A percentile compares a stretch with the other conserved stretches of the same genome.
Conservation (phyloP, 2,113 vertebrate genomes). For the Balaeniceps rex region DNA sequence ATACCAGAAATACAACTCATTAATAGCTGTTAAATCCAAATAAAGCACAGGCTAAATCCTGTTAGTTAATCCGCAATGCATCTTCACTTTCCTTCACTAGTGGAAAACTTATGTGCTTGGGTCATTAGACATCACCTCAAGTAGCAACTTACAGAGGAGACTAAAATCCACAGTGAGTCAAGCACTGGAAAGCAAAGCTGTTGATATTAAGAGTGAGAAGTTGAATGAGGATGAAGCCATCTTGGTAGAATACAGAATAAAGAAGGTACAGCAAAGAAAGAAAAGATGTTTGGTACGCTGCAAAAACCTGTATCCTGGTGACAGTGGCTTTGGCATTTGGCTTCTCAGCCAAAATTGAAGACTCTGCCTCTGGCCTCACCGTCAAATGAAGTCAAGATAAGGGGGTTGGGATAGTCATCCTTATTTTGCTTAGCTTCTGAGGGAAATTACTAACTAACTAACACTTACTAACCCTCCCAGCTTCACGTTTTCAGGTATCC, state of each 20-base stretch:
- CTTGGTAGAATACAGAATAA: background rate
- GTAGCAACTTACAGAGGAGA: background rate
- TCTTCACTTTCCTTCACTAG: background rate
- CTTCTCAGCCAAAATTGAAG: background rate
- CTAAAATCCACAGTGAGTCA: background rate
- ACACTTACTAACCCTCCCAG: background rate
- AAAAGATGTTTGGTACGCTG: background rate
- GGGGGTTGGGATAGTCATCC: background rate
- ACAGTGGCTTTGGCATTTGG: background rate
- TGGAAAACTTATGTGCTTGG: background rate
- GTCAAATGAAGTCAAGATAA: background rate
- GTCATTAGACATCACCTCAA: background rate
- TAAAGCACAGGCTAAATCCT: background rate
- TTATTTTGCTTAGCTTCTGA: background rate
- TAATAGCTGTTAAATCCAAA: background rate
- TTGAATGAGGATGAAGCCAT: rapidly evolving
- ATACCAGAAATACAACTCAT: background rate
- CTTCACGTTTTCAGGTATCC: background rate
- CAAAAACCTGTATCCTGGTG: background rate
- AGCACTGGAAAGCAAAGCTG: background rate
- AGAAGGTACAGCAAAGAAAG: background rate
- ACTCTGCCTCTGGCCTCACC: rapidly evolving
- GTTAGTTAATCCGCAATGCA: background rate
- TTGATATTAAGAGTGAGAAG: background rate
- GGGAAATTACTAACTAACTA: no score